These are phyloP conservation scores for Nesometra sesokonis DNA, from an alignment of 35 echinoderm and acorn worm species.

Conservation along the genomic window DNA sequence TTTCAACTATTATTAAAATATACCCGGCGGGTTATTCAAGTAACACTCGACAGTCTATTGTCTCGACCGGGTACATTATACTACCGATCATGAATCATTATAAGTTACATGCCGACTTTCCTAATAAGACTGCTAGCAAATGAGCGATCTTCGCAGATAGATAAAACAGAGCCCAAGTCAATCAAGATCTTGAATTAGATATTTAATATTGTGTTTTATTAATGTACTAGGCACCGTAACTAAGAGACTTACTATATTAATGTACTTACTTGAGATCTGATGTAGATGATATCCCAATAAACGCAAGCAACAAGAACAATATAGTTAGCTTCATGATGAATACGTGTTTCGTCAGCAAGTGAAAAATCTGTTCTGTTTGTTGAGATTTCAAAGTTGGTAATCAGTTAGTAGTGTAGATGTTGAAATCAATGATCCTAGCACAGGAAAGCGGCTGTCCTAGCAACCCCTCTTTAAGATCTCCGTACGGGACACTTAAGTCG, in stretches of 20 bases:
- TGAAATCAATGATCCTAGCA: not conserved
- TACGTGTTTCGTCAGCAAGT: not conserved
- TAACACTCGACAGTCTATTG: not conserved
- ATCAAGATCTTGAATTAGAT: too few species aligned
- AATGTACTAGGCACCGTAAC: too few species aligned
- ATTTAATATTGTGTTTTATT: too few species aligned
- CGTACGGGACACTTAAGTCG: not conserved
- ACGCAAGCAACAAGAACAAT: not conserved
- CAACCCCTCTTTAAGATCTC: not conserved
- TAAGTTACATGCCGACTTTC: not conserved
- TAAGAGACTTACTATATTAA: too few species aligned
- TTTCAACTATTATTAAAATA: not conserved
- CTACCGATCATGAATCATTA: not conserved
- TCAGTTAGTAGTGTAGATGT: not conserved
- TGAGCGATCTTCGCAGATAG: not conserved
- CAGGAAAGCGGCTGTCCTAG: not conserved
- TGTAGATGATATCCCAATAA: not conserved
- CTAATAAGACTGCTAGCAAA: not conserved
- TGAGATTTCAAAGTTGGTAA: too few species aligned
- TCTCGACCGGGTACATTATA: not conserved
- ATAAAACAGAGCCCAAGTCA: not conserved
- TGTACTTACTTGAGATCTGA: too few species aligned
- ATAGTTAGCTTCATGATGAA: not conserved
- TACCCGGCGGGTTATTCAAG: not conserved
- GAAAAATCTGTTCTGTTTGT: not conserved